Base-by-base conservation (phyloP, 1,140 invertebrate genomes). In the Pristionchus pacificus region DNA sequence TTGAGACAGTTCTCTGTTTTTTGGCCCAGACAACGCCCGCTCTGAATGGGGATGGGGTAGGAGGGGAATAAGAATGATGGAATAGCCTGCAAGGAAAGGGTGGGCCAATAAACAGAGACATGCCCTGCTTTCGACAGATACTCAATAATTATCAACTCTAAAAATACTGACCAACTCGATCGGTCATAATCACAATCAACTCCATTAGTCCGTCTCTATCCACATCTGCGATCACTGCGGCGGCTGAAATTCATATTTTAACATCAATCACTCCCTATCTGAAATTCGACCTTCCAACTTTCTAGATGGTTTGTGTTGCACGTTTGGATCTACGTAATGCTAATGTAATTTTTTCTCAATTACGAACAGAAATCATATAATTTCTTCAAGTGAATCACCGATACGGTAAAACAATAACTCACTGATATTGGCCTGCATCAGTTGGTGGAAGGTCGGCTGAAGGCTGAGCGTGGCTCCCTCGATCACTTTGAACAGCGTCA, bases 171-270 rank as follows among this genome's bases (percentile, higher is more conserved):
- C 80, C 78, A 24, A 83, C 81, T 57, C 81, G 27, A 62, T 81
- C 80, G 24, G 80, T 81, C 80, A 81, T 77, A 30, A 76, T 60
- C 2, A 81, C 80, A 3, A 83, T 57, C 60, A 81, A 58, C 49
- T 82, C 79, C 2, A 28, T 62, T 14, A 62, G 29, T n/a, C 66
- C 74, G 59, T 83, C 80, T 10, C 62, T 60, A 59, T 81, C 81
- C 60, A 81, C 61, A 62, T 81, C 80, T 3, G 80, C 30, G 60
- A 83, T 70, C 29, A 81, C 30, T 14, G 78, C 78, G 25, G 76
- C 67, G 49, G 72, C 69, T 24, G 83, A 67, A 72, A 24, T 60
- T 3, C 3, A 24, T 60, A 13, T 60, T 3, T 60, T 29, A 24
- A 27, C 60, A 25, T 13, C 24, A 61, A 25, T 61, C 60, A 13